Evolutionary conservation across 2,797 vertebrate genomes (phyloP), one percentile per base, ranked within the genome.

Genomic region (Spondyliosoma cantharus): DNA sequence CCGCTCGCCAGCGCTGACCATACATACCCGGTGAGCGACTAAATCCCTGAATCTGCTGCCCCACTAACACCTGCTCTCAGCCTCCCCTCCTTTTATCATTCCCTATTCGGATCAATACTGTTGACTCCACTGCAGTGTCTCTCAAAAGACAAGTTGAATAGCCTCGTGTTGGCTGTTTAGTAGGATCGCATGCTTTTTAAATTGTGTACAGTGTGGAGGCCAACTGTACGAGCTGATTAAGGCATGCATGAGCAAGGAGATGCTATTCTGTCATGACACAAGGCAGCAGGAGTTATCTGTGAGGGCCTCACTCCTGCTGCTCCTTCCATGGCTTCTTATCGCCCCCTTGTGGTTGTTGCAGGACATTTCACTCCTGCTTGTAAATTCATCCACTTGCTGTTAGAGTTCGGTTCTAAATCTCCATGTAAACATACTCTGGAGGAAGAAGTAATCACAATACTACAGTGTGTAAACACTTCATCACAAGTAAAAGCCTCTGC

Each of bases 21-120:
- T 81, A 86, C 83, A 82, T 58, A 69, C 84, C 75, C 87, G 57
- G 84, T 78, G 86, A 87, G 85, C 68, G 50, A 53, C 91, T 91
- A 93, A 94, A 91, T 89, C 93, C 92, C 90, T 69, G 87, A 90
- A 85, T 92, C 88, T 87, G 88, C 91, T 72, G 87, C 70, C 86
- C 87, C 87, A 65, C 83, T 25, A 86, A 90, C 93, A 94, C 93
- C 93, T 94, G 93, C 93, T 93, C 92, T 81, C 83, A 48, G 85
- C 82, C 84, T 75, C 80, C 86, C 78, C 85, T 87, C 74, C 89
- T 85, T 89, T 85, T 83, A 91, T 86, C 82, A 87, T 86, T 85
- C 84, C 86, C 80, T 54, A 75, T 76, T 82, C 71, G 75, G 91
- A 94, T 94, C 92, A 90, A 94, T 94, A 91, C 85, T 27, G 84